These are phyloP conservation scores for Elachura formosa DNA, from an alignment of 2,113 vertebrate genomes.

Conservation along the genomic window DNA sequence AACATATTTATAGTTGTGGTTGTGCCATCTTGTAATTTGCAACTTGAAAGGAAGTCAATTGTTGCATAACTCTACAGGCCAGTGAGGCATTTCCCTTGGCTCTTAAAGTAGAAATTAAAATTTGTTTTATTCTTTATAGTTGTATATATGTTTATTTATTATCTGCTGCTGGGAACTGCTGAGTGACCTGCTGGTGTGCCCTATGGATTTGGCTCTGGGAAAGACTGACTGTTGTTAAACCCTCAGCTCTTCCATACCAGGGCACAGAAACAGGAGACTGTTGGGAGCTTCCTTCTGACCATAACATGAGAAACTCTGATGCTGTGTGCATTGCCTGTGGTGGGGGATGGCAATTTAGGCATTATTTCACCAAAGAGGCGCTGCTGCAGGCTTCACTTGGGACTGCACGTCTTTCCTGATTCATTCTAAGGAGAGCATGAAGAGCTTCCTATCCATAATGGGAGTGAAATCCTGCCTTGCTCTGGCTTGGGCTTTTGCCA, in stretches of 20 bases:
- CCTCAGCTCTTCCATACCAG: background rate
- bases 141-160: background rate
- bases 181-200: background rate
- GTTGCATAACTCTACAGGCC: background rate
- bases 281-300: background rate
- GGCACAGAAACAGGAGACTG: background rate
- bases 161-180: background rate
- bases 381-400: rapidly evolving
- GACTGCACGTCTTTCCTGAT: background rate
- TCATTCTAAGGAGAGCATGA: background rate
- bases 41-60: background rate
- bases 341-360: background rate
- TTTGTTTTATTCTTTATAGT: background rate
- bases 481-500: background rate
- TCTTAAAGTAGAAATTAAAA: background rate
- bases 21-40: background rate
- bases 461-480: background rate
- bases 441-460: background rate
- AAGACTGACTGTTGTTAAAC: background rate
- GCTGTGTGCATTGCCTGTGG: rapidly evolving
- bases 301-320: rapidly evolving
- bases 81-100: background rate
- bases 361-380: background rate
- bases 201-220: background rate
- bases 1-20: background rate